Evolutionary conservation across 2,797 vertebrate genomes (phyloP), one percentile per base, ranked within the genome.

Genomic region (Sternarchorhynchus goeldii): DNA sequence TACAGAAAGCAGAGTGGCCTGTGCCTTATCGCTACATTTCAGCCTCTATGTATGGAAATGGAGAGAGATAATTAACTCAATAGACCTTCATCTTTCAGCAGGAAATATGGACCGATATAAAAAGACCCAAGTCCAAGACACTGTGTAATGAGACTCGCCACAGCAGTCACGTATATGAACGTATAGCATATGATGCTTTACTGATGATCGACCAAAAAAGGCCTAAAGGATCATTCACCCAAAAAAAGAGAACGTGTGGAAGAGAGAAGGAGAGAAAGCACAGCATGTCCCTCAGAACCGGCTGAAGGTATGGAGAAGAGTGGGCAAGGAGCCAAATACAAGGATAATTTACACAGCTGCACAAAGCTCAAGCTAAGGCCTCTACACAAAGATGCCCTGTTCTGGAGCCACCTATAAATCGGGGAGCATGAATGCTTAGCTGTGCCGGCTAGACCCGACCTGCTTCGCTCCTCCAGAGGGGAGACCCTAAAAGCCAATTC

Each of bases 1-100:
- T 92, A 91, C 85, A 79, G 73, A 86, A 87, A 83, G 85, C 86
- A 90, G 89, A 92, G 90, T 85, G 90, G 88, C 83, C 88, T 88
- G 88, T 83, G 85, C 89, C 82, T 45, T 86, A 89, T 88, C 88
- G 88, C 83, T 85, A 86, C 86, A 83, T 80, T 81, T 79, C 86
- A 85, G 85, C 83, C 86, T 87, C 88, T 87, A 81, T 86, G 89
- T 91, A 90, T 92, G 85, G 90, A 91, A 91, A 67, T 20, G 41
- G 89, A 89, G 89, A 85, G 88, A 91, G 88, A 92, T 93, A 92
- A 93, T 92, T 92, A 92, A 91, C 89, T 90, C 84, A 84, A 86
- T 85, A 81, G 88, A 90, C 88, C 86, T 89, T 90, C 88, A 90
- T 92, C 88, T 91, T 90, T 92, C 89, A 90, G 88, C 80, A 79